phyloP scores from a whole-genome alignment of 1,140 invertebrate genomes.

The Aradophagus sp. region DNA sequence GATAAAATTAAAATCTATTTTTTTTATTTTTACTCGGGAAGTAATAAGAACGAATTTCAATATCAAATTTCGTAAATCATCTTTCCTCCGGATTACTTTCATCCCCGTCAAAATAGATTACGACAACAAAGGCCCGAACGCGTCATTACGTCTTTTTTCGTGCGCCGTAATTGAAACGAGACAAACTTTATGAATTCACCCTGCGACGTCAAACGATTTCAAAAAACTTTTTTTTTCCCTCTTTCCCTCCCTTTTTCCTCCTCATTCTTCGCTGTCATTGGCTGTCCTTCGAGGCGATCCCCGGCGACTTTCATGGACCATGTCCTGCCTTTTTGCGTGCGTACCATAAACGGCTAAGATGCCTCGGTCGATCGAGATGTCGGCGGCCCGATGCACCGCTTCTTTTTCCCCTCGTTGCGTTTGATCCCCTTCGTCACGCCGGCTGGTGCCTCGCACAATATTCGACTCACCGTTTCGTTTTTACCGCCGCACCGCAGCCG shows the following conservation, averaged over 20 bases:
- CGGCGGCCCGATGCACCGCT: too few species aligned
- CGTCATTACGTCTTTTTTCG: conserved; percentile 4
- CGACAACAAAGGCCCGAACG: conserved; percentile 12
- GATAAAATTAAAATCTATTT: too few species aligned
- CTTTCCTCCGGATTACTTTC: too few species aligned
- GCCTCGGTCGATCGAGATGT: conserved; percentile 48
- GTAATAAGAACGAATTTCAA: too few species aligned
- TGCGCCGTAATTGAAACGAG: conserved; percentile 35
- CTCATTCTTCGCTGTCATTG: too few species aligned
- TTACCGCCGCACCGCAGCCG: conserved; percentile 43
- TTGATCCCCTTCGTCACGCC: conserved; percentile 48
- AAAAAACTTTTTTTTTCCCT: conserved; percentile 26
- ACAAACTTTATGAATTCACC: conserved; percentile 40
- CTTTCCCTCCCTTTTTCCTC: too few species aligned
- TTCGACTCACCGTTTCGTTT: conserved; percentile 44
- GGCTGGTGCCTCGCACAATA: conserved; percentile 40
- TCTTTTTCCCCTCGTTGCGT: conserved; percentile 27
- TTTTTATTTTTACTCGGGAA: too few species aligned
- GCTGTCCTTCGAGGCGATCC: conserved; percentile 40
- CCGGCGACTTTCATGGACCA: conserved; percentile 38
- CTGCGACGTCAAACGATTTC: conserved; percentile 20
- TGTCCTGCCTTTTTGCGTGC: conserved; percentile 53
- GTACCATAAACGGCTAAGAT: conserved; percentile 56
- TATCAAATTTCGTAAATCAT: too few species aligned
- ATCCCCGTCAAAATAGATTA: conserved; percentile 1